These are phyloP conservation scores for Sebastes steindachneri DNA, from an alignment of 2,797 vertebrate species.

Conservation along the genomic window DNA sequence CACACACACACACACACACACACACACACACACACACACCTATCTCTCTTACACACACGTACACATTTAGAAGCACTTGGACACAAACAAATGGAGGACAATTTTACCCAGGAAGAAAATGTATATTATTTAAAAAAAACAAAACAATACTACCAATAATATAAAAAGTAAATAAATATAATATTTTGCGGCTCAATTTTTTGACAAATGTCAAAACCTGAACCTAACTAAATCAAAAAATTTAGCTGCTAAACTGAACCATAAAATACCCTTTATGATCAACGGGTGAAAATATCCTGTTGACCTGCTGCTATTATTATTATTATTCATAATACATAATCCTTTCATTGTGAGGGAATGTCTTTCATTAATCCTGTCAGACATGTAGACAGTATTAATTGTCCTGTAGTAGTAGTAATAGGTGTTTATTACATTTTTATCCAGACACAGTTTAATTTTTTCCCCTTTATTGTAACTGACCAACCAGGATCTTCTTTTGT, in stretches of 20 bases:
- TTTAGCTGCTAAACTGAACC: accelerated
- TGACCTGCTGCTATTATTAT: background rate
- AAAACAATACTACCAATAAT: background rate
- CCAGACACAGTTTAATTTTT: background rate
- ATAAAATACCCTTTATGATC: accelerated
- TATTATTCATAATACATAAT: background rate
- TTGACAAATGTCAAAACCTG: background rate
- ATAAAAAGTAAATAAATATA: background rate
- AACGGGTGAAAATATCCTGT: accelerated
- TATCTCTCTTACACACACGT: too few species aligned
- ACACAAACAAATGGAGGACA: too few species aligned
- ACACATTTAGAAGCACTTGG: too few species aligned
- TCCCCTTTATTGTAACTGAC: background rate
- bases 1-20: too few species aligned
- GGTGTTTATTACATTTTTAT: background rate
- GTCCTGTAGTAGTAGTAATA: background rate
- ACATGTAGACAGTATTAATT: background rate
- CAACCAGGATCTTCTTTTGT: background rate
- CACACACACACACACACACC: too few species aligned
- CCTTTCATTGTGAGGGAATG: background rate
- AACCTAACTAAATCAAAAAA: too few species aligned
- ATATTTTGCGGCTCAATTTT: background rate
- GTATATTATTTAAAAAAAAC: accelerated
- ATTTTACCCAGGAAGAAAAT: too few species aligned
- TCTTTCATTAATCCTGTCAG: background rate